phyloP scores from a whole-genome alignment of 37 sponge, comb jelly and placozoan species.

The Bolinopsis microptera region DNA sequence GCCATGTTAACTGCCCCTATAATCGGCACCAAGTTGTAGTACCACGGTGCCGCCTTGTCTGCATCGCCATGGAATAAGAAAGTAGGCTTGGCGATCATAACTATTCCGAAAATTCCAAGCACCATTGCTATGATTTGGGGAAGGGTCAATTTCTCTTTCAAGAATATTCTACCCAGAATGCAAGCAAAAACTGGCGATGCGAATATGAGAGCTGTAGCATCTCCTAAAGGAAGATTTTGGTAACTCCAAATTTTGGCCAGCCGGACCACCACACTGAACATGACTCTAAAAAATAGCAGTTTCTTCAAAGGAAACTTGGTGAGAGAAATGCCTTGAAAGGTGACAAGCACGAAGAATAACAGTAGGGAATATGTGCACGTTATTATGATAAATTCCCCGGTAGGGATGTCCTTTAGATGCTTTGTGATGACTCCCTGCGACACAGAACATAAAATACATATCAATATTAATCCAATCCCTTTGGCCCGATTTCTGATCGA shows the following conservation, averaged over 20 bases:
- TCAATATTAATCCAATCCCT: background rate
- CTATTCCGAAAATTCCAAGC: background rate
- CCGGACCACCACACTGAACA: background rate
- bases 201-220: conserved; percentile 30
- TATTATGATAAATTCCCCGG: background rate
- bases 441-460: background rate
- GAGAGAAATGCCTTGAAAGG: background rate
- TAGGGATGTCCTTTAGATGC: background rate
- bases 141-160: background rate
- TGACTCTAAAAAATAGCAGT: background rate
- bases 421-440: background rate
- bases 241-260: background rate
- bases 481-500: background rate
- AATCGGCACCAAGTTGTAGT: background rate
- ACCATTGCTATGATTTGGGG: background rate
- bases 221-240: background rate
- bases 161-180: background rate
- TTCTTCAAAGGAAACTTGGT: background rate
- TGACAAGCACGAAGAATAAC: background rate
- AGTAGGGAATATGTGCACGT: background rate
- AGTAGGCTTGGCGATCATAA: background rate
- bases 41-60: background rate
- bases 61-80: background rate
- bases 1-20: background rate
- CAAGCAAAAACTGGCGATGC: background rate